Evolutionary conservation across 2,888 invertebrate genomes (phyloP).

Genomic region (Patella ulyssiponensis): DNA sequence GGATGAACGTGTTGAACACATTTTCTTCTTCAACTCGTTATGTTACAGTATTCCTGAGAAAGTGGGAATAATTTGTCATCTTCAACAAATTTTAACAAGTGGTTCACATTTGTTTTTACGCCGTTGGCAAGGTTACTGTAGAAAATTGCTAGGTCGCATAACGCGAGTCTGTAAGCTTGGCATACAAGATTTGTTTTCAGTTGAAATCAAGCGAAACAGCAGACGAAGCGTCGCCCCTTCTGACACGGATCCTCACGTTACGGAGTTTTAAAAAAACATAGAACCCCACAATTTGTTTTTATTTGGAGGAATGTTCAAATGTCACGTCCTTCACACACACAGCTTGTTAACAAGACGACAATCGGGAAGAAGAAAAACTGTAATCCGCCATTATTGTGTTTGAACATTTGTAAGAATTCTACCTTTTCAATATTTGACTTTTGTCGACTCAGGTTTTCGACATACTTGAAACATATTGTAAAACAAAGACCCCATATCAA

Average conservation of each 20-base stretch:
- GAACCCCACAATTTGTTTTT: not conserved
- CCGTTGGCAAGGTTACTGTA: not conserved
- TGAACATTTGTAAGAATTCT: too few relatives aligned
- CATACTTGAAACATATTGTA: too few relatives aligned
- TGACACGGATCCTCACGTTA: not conserved
- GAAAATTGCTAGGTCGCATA: not conserved
- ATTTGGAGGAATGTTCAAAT: not conserved
- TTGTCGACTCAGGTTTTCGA: too few relatives aligned
- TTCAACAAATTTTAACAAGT: constrained; percentile 11
- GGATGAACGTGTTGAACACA: too few relatives aligned
- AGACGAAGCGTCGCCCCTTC: not conserved
- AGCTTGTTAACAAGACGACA: not conserved
- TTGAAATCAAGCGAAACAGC: not conserved
- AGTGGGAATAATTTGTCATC: not conserved
- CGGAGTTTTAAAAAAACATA: not conserved
- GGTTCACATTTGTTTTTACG: constrained; percentile 1
- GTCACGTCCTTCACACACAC: not conserved
- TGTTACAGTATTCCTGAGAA: constrained; percentile 2
- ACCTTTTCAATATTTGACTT: too few relatives aligned
- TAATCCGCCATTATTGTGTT: not conserved
- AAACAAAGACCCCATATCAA: too few relatives aligned
- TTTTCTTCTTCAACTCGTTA: too few relatives aligned
- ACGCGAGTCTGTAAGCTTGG: not conserved
- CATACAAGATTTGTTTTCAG: not conserved
- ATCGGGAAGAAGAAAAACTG: not conserved